A percentile compares a stretch with the other conserved stretches of the same genome.
Conservation (phyloP, 2,797 vertebrate genomes). For the Rousettus madagascariensis region DNA sequence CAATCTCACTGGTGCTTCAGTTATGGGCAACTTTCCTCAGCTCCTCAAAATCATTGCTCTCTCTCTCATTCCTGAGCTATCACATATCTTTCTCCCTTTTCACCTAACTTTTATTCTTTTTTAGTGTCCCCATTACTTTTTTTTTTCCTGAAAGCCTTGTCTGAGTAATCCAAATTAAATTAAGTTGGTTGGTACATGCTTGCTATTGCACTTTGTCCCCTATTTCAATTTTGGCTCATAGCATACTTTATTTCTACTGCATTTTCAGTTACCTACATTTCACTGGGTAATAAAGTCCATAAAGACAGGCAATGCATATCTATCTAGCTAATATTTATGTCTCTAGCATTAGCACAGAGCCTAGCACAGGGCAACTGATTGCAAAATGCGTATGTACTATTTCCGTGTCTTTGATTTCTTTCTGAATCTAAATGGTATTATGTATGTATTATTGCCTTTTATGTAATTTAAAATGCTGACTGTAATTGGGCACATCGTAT, state of each 20-base stretch:
- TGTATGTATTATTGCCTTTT: not conserved
- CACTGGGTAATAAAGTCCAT: not conserved
- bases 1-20: not conserved
- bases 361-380: not conserved
- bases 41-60: not conserved
- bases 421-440: conserved; percentile 2
- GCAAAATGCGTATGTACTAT: not conserved
- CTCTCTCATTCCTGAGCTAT: not conserved
- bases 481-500: not conserved
- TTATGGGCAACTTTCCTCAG: not conserved
- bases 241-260: not conserved
- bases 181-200: not conserved
- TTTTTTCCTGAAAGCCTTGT: not conserved
- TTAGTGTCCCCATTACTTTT: not conserved
- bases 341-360: not conserved
- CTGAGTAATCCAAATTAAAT: not conserved
- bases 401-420: not conserved
- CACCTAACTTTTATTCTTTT: not conserved
- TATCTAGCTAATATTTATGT: not conserved
- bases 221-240: not conserved
- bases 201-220: not conserved
- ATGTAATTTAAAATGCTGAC: not conserved
- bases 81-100: not conserved
- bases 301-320: not conserved
- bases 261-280: conserved; percentile 20